phyloP scores from a whole-genome alignment of 2,113 vertebrate species.

The Merops nubicus region DNA sequence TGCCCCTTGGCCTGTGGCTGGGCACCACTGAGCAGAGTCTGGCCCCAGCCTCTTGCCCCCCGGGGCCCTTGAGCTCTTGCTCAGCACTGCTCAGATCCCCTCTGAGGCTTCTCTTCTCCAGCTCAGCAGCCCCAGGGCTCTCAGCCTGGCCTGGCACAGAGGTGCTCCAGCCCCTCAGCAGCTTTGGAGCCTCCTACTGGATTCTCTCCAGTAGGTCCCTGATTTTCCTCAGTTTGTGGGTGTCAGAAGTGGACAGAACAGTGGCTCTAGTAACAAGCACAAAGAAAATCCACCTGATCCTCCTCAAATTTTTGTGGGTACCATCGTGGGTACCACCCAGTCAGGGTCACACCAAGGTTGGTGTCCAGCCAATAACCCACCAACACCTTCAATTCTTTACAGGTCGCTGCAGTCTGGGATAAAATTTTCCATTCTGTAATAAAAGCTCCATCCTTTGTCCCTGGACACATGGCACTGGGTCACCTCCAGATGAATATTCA shows the following conservation, averaged over 20 bases:
- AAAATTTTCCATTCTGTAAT: neutral
- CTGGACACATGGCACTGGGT: neutral
- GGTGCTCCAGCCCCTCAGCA: neutral
- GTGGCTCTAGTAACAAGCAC: neutral
- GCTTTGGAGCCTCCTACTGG: neutral
- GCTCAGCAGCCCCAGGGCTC: neutral
- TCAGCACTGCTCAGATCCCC: too few relatives aligned
- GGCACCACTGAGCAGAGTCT: too few relatives aligned
- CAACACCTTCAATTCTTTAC: neutral
- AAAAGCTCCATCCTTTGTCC: neutral
- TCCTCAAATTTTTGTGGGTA: rapidly evolving
- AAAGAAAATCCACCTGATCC: neutral
- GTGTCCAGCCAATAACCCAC: neutral
- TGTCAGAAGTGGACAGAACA: neutral
- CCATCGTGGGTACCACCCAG: neutral
- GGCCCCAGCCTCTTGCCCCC: too few relatives aligned
- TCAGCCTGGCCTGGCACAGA: neutral
- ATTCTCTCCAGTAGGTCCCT: neutral
- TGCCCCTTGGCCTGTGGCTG: too few relatives aligned
- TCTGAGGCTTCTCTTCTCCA: too few relatives aligned
- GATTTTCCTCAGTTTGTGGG: neutral
- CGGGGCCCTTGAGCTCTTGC: too few relatives aligned
- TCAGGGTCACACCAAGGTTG: neutral
- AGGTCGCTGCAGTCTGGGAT: neutral
- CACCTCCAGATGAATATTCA: neutral